Conservation (phyloP, 2,888 invertebrate genomes). For the Baccha elongata region DNA sequence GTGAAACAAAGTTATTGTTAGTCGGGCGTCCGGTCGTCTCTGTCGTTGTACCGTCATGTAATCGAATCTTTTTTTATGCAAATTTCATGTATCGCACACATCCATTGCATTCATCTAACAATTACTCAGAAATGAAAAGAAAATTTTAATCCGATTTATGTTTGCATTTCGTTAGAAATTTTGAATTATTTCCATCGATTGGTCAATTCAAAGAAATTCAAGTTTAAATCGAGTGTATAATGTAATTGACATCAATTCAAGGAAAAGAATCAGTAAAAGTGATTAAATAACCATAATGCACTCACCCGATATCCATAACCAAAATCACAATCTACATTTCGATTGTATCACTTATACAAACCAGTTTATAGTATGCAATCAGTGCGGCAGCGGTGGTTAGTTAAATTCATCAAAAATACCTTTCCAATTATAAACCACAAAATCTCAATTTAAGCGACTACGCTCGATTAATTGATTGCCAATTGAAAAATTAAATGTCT, state of each 20-base stretch:
- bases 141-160: slow-evolving; percentile 65
- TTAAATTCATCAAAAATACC: slow-evolving; percentile 7
- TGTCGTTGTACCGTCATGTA: slow-evolving; percentile 17
- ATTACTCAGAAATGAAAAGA: slow-evolving; percentile 49
- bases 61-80: slow-evolving; percentile 63
- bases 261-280: slow-evolving; percentile 30
- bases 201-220: slow-evolving; percentile 34
- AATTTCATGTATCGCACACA: slow-evolving; percentile 21
- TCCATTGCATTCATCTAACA: slow-evolving; percentile 37
- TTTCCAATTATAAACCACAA: slow-evolving; percentile 56
- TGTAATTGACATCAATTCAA: neutral
- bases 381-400: neutral
- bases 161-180: neutral
- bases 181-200: slow-evolving; percentile 5
- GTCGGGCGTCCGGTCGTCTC: neutral
- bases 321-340: neutral
- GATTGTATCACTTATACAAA: slow-evolving; percentile 17
- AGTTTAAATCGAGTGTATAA: slow-evolving; percentile 11
- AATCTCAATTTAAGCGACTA: slow-evolving; percentile 54
- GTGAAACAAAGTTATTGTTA: slow-evolving; percentile 44
- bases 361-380: slow-evolving; percentile 34
- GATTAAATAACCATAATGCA: neutral
- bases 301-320: neutral
- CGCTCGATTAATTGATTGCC: slow-evolving; percentile 71
- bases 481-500: slow-evolving; percentile 65